Percentiles rank a stretch among this genome's conserved stretches.
Conservation (phyloP, 2,797 vertebrate species). For the Gouania willdenowi region DNA sequence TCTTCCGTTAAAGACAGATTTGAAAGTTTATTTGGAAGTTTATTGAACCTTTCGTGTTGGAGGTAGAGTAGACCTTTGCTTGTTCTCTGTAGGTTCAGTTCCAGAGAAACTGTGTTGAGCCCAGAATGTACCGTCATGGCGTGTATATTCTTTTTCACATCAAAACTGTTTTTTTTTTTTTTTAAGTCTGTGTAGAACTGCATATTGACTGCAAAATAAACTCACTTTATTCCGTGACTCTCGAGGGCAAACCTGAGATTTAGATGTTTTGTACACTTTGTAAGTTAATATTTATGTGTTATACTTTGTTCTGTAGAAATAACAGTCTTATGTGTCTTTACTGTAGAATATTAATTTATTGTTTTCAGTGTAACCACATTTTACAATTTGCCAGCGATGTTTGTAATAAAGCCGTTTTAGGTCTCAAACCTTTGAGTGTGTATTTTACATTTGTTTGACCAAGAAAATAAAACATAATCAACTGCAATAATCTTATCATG, state of each 20-base stretch:
- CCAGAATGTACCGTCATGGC: constrained; percentile 30
- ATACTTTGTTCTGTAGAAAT: constrained; percentile 37
- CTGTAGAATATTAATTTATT: constrained; percentile 59
- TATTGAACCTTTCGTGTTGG: not conserved
- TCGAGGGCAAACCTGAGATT: constrained; percentile 11
- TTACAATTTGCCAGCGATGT: constrained; percentile 43
- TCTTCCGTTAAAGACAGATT: too few species aligned
- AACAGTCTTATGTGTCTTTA: constrained; percentile 20
- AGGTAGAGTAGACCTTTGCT: not conserved
- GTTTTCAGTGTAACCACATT: constrained; percentile 33
- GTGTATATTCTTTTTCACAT: constrained; percentile 43
- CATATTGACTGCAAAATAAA: constrained; percentile 28
- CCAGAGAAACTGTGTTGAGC: constrained; percentile 52
- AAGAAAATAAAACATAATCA: too few species aligned
- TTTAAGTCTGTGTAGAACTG: constrained; percentile 9
- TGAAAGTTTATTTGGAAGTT: too few species aligned
- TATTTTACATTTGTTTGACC: too few species aligned
- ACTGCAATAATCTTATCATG: too few species aligned
- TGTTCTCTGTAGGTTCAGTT: not conserved
- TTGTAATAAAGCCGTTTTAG: not conserved
- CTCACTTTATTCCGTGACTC: constrained; percentile 18
- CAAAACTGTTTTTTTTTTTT: constrained; percentile 3
- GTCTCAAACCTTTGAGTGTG: not conserved
- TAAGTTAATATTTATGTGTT: constrained; percentile 71
- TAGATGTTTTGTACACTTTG: constrained; percentile 35